These are phyloP conservation scores for Chloroceryle amazona DNA, from an alignment of 2,797 vertebrate genomes.

Conservation along the genomic window DNA sequence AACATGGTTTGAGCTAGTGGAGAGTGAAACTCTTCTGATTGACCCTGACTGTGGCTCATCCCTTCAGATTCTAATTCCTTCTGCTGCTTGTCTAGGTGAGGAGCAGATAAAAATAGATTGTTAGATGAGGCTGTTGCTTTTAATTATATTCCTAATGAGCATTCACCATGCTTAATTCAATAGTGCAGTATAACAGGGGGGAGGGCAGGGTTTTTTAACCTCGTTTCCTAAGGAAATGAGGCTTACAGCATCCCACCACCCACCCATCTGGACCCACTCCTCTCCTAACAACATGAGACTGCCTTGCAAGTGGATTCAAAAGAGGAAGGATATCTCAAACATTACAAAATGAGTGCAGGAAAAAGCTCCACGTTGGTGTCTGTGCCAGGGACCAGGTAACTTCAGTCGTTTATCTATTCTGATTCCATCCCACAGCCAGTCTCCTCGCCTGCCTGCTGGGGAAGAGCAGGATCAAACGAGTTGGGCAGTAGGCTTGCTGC, in stretches of 20 bases:
- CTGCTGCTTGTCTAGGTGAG: conserved; percentile 42
- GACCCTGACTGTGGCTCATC: neutral
- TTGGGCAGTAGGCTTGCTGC: neutral
- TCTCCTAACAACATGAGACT: neutral
- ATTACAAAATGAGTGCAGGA: neutral
- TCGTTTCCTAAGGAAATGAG: conserved; percentile 60
- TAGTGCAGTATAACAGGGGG: neutral
- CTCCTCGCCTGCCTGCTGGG: neutral
- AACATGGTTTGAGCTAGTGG: fast-evolving
- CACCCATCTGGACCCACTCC: neutral
- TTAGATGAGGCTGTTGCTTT: conserved; percentile 54
- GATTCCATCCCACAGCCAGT: fast-evolving
- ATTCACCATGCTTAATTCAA: conserved; percentile 41
- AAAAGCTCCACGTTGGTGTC: fast-evolving
- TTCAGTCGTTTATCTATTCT: neutral
- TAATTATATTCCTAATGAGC: conserved; percentile 59
- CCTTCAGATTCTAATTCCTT: conserved; percentile 11
- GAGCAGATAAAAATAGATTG: conserved; percentile 52
- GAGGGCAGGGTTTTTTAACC: conserved; percentile 40
- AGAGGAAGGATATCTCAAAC: neutral
- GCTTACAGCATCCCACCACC: neutral
- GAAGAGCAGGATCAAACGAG: neutral
- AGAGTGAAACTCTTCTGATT: neutral
- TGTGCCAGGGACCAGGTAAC: neutral
- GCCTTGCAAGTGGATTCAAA: neutral